Base-by-base conservation (phyloP, 2,797 vertebrate species). In the Sphaeramia orbicularis region DNA sequence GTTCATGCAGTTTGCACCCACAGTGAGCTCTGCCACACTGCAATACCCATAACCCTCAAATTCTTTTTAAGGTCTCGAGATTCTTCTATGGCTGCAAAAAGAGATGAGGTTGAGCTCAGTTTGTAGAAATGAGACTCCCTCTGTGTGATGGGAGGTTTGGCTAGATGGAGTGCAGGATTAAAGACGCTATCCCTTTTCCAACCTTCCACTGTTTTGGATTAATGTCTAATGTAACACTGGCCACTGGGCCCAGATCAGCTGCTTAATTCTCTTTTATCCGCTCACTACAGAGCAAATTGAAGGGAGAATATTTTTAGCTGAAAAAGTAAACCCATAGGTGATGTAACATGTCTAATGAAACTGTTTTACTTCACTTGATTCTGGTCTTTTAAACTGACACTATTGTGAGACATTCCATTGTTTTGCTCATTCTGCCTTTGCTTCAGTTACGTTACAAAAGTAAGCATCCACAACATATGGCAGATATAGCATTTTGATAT, bases 141-240 rank as follows among this genome's bases (percentile, higher is more conserved):
- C 32, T 65, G 57, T 67, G 44, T 64, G 69, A 54, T 63, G 45
- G 60, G 57, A 67, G 45, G 74, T 4, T 32, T 56, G 65, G 65
- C 36, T 44, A 55, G 77, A 59, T 82, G 64, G 51, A 74, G 62
- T 19, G 63, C 36, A 65, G 90, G 92, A 93, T 93, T 93, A 94
- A 85, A 83, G 82, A 81, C 79, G 78, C 76, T 80, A 87, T 91
- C 80, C 82, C 90, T 85, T 86, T 70, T 85, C 89, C 71, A 77
- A 76, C 91, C 81, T 80, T 87, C 85, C 83, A 74, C 86, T 89
- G 86, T 89, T 88, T 80, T 83, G 91, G 95, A 97, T 97, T 95
- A 95, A 88, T 86, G 67, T 91, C 72, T 92, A 95, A 95, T 92
- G 88, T 91, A 90, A 87, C 90, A 89, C 92, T 87, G 87, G 90